Base-by-base conservation (phyloP, 2,888 invertebrate species). In the Spatulosminthurus flaviceps region DNA sequence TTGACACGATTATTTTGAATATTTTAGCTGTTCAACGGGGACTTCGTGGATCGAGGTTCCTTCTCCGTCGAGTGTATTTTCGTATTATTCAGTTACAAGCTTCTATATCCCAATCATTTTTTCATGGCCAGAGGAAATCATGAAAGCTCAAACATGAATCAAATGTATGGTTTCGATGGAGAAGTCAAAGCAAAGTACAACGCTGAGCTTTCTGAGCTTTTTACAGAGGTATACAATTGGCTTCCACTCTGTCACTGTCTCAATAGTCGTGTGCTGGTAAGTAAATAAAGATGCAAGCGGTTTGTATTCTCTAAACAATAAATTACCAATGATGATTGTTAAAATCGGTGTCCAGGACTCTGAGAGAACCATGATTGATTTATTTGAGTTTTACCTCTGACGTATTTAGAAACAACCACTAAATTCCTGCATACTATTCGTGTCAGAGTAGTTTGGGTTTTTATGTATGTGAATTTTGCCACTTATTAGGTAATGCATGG, bases 31-130 rank as follows among this genome's bases (percentile, higher is more conserved):
- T 99, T 99, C 89, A 99, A 99, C 88, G 98, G 98, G 81, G 99
- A 99, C 89, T 99, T 99, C 88, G 99, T 99, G 22, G 99, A 99
- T 89, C 90, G 99, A 89, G 99, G 99, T 19, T 98, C 98, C 0
- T 99, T 99, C 88, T 98, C 98, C 43, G 98, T 99, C 41, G 99
- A 99, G 89, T 98, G 98, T 88, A 99, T 99, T 87, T 97, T 99
- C 87, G 95, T 95, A 11, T 89, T 99, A 83, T 97, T 99, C 88
- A 95, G 97, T 82, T 98, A 95, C 89, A 99, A 99, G 88, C 89
- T 99, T 82, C 90, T 99, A 72, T 98, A 93, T 89, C 99, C 99
- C 0, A 91, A 98, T 87, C 94, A 98, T 88, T 98, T 99, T 89
- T 98, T 92, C 88, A 95, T 99, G 94, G 95, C 98, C 0, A 91